Percentiles rank a stretch among this genome's conserved stretches.
Evolutionary conservation across 2,113 vertebrate genomes (phyloP).

Genomic region (Ahaetulla prasina): DNA sequence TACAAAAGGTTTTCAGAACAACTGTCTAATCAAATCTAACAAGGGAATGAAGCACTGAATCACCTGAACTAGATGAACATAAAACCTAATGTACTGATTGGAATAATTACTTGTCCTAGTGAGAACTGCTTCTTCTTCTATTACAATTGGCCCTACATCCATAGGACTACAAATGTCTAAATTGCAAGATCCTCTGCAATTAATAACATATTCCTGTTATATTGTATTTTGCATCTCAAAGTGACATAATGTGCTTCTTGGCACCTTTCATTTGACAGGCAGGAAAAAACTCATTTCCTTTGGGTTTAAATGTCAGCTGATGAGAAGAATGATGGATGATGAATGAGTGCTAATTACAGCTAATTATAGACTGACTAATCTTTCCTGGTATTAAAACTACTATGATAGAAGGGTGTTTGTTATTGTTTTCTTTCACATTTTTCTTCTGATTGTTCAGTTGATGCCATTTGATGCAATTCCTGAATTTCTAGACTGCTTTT

Average conservation of each 20-base stretch:
- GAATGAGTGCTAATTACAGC: conserved; percentile 43
- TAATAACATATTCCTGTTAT: background rate
- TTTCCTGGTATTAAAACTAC: conserved; percentile 45
- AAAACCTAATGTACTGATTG: background rate
- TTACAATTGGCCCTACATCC: background rate
- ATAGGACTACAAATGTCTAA: background rate
- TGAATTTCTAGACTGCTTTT: conserved; percentile 10
- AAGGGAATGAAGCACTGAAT: background rate
- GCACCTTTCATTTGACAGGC: conserved; percentile 29
- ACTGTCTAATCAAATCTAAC: background rate
- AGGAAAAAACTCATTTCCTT: conserved; percentile 52
- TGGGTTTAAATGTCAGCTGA: conserved; percentile 31
- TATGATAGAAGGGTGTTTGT: conserved; percentile 5
- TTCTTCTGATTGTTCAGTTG: background rate
- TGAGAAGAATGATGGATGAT: conserved; percentile 35
- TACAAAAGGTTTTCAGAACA: background rate
- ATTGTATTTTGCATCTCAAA: conserved; percentile 25
- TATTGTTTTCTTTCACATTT: background rate
- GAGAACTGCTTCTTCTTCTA: background rate
- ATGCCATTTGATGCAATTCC: conserved; percentile 36
- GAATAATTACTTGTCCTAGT: background rate
- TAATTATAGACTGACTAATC: conserved; percentile 54
- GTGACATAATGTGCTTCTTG: conserved; percentile 22
- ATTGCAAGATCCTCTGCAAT: background rate
- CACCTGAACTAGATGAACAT: background rate